phyloP scores from a whole-genome alignment of 2,113 vertebrate species.

The Tonatia bakeri region DNA sequence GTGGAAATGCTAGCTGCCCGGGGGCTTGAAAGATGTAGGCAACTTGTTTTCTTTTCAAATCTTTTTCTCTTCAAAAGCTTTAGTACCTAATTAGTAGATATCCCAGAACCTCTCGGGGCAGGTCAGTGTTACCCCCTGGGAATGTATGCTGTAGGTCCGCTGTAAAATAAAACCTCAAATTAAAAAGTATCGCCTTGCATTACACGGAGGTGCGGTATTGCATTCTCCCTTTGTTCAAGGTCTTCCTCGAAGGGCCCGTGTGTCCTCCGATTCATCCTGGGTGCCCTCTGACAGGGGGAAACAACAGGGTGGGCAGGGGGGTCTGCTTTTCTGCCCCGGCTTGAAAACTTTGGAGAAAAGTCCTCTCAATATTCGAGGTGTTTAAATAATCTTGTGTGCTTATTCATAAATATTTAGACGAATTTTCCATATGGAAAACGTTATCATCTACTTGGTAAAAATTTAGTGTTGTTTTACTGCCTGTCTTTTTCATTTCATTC shows the following conservation, averaged over 20 bases:
- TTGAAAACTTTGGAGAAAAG: neutral
- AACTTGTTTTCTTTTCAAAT: neutral
- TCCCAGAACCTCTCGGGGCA: neutral
- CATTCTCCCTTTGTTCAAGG: neutral
- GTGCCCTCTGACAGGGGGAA: neutral
- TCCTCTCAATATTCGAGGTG: neutral
- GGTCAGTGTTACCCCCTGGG: constrained; percentile 35
- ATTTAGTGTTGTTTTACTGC: neutral
- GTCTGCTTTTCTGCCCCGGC: neutral
- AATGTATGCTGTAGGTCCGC: constrained; percentile 34
- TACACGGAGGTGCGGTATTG: neutral
- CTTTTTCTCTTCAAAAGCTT: constrained; percentile 51
- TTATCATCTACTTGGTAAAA: neutral
- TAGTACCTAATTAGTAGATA: constrained; percentile 42
- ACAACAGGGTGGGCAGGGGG: rapidly evolving
- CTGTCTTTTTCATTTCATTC: neutral
- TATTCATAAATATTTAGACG: neutral
- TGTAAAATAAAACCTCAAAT: constrained; percentile 64
- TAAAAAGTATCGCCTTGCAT: constrained; percentile 53
- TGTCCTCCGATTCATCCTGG: neutral
- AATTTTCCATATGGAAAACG: neutral
- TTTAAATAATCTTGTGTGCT: neutral
- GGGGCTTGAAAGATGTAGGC: neutral
- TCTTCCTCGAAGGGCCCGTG: neutral
- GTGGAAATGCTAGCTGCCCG: neutral